Conservation (phyloP, 2,797 vertebrate genomes). For the Notoglanidium macrostoma region DNA sequence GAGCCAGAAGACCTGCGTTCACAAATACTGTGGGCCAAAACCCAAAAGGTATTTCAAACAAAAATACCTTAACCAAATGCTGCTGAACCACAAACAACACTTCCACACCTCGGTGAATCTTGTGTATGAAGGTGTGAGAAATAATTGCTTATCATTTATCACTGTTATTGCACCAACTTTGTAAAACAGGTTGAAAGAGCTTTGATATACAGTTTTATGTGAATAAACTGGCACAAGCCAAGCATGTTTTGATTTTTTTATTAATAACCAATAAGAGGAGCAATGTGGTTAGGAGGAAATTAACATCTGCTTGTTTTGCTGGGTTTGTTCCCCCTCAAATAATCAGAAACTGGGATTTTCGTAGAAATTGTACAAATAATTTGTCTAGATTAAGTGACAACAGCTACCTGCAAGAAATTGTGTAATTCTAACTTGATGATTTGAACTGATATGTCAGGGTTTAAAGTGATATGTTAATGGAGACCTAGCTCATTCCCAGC, state of each 20-base stretch:
- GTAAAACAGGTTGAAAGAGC: not conserved
- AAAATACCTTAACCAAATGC: not conserved
- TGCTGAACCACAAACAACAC: not conserved
- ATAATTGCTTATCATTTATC: not conserved
- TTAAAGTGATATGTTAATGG: not conserved
- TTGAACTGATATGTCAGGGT: not conserved
- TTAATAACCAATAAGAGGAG: not conserved
- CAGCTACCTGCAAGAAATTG: not conserved
- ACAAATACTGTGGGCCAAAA: not conserved
- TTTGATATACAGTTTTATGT: not conserved
- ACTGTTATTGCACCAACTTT: not conserved
- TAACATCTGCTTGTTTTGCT: not conserved
- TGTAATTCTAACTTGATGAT: not conserved
- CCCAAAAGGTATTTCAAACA: not conserved
- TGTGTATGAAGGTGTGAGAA: not conserved
- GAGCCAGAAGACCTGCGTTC: not conserved
- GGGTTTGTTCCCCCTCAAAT: not conserved
- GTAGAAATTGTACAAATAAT: not conserved
- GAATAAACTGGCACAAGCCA: not conserved
- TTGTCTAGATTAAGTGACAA: not conserved
- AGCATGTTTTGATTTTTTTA: not conserved
- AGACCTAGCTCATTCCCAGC: not conserved
- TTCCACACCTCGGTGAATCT: not conserved
- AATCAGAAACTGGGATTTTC: not conserved
- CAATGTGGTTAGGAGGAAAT: not conserved